Conservation (phyloP, 2,797 vertebrate genomes). For the Myripristis murdjan region DNA sequence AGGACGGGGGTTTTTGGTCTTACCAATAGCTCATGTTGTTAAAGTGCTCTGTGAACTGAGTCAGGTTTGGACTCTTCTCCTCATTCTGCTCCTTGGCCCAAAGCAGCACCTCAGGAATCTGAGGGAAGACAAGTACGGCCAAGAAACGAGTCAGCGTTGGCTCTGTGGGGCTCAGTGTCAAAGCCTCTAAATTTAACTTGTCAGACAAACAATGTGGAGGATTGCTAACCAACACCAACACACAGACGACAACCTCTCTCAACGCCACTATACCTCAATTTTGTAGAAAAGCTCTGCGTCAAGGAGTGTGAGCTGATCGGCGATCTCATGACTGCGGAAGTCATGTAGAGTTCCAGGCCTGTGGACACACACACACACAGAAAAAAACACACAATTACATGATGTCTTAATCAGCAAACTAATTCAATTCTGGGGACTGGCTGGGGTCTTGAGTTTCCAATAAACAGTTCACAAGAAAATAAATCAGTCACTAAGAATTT, state of each 20-base stretch:
- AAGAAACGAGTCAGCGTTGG: not conserved
- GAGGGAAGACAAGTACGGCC: conserved; percentile 15
- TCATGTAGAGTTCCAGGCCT: conserved; percentile 98
- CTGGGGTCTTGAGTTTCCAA: not conserved
- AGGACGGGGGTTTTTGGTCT: conserved; percentile 36
- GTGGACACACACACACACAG: conserved; percentile 30
- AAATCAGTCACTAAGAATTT: not conserved
- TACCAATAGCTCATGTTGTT: conserved; percentile 99
- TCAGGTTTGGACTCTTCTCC: conserved; percentile 98
- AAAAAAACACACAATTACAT: conserved; percentile 6
- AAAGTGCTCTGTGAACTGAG: conserved; percentile 99
- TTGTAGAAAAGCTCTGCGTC: conserved; percentile 99
- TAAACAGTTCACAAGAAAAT: not conserved
- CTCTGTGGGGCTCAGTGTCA: not conserved
- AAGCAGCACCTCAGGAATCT: conserved; percentile 98
- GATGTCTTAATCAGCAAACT: not conserved
- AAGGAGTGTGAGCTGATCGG: conserved; percentile 97
- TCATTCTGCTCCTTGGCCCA: conserved; percentile 99
- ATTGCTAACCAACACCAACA: not conserved
- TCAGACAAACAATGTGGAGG: not conserved
- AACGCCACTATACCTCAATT: conserved; percentile 88
- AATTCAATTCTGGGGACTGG: not conserved
- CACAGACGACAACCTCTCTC: not conserved
- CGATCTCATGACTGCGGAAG: conserved; percentile 98
- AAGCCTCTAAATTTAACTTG: not conserved